Evolutionary conservation across 2,797 vertebrate genomes (phyloP), one percentile per base, ranked within the genome.

Genomic region (Cossypha caffra): DNA sequence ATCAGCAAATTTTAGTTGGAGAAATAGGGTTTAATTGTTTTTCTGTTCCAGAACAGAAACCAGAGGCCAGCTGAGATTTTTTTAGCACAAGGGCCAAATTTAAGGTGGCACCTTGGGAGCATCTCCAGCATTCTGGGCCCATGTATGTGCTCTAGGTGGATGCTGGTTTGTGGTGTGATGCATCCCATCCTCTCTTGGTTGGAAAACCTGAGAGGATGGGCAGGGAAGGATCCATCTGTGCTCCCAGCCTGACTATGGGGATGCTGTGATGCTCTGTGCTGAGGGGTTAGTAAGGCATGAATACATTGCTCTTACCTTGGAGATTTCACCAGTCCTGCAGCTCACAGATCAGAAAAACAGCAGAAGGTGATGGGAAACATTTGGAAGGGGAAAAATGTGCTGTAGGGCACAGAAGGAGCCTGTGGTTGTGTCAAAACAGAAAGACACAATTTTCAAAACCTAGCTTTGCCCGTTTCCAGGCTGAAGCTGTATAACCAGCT

Each of bases 381-480:
- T 71, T 1, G 0, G 55, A 73, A 35, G 29, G 40, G 24, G 19
- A 7, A 54, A 74, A 80, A 33, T 0, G 1, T 67, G 25, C 45
- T 73, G 74, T 35, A 54, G 86, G n/a, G 50, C 63, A 33, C 48
- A 79, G 79, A 86, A 86, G 48, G 42, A 94, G 43, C 48, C 51
- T 26, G 43, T 75, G 51, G 31, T 75, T n/a, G 29, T 91, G 26
- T 88, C 62, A 72, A 58, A 86, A 88, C 54, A 68, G 21, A 66
- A 75, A 72, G 1, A 3, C 35, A 50, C 14, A 3, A 1, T 71
- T 90, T 87, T 79, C 62, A 69, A 69, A 95, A 40, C 35, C 13
- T 13, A 25, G 37, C 76, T 88, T 78, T 93, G 48, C 59, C 89
- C 16, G 1, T 76, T 82, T 90, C 17, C 55, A 63, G 55, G 77